Percentiles rank a stretch among this genome's conserved stretches.
phyloP scores from a whole-genome alignment of 2,797 vertebrate genomes.

The Brachyrhaphis roseni region DNA sequence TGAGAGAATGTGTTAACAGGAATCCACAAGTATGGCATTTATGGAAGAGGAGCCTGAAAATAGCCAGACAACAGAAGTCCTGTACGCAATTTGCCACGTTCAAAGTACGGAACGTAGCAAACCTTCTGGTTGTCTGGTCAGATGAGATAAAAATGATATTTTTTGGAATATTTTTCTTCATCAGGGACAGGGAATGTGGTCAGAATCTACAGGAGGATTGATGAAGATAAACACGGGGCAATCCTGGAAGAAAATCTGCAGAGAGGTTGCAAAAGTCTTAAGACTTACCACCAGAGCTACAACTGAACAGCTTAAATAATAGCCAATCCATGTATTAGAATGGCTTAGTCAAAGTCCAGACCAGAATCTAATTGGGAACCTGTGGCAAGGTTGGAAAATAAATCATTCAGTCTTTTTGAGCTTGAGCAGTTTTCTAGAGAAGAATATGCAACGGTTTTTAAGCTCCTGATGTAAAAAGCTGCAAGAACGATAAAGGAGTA shows the following conservation, averaged over 20 bases:
- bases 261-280: not conserved
- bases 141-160: not conserved
- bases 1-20: not conserved
- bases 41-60: not conserved
- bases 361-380: not conserved
- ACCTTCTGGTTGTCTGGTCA: not conserved
- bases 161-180: not conserved
- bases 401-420: not conserved
- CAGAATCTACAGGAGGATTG: not conserved
- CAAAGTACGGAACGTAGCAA: not conserved
- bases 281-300: not conserved
- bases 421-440: not conserved
- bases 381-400: not conserved
- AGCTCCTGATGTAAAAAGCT: not conserved
- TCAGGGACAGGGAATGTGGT: not conserved
- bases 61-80: not conserved
- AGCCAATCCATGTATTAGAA: not conserved
- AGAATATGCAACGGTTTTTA: not conserved
- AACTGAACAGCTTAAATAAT: not conserved
- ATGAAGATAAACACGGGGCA: not conserved
- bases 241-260: not conserved
- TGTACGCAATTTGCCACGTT: not conserved
- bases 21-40: not conserved
- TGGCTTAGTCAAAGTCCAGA: not conserved
- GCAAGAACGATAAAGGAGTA: not conserved